phyloP scores from a whole-genome alignment of 2,888 invertebrate genomes.

The Anaspis maculata region DNA sequence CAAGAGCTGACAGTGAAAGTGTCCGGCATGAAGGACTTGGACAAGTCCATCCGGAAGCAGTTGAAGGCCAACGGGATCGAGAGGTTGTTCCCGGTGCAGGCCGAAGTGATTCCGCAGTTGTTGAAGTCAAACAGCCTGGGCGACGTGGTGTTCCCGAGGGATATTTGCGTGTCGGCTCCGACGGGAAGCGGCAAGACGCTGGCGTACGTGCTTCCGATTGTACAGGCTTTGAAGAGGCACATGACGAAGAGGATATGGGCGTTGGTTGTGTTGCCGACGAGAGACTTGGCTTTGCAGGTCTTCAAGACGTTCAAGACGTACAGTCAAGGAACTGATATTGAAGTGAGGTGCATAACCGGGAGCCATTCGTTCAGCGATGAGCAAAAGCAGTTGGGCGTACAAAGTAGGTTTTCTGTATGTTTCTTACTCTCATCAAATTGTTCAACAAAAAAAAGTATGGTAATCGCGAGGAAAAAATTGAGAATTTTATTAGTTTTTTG shows the following conservation, averaged over 20 bases:
- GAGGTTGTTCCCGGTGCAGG: conserved; percentile 81
- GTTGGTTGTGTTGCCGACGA: conserved; percentile 85
- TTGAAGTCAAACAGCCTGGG: conserved; percentile 54
- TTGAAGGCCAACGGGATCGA: conserved; percentile 63
- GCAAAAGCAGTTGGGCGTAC: conserved; percentile 54
- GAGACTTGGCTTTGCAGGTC: conserved; percentile 86
- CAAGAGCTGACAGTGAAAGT: conserved; percentile 47
- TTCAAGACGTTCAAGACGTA: conserved; percentile 72
- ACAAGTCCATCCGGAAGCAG: conserved; percentile 51
- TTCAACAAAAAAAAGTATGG: too few species aligned
- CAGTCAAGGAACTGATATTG: conserved; percentile 56
- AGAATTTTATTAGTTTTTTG: too few species aligned
- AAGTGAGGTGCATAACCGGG: conserved; percentile 63
- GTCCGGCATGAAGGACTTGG: conserved; percentile 54
- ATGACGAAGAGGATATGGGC: conserved; percentile 57
- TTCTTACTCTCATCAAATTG: background rate
- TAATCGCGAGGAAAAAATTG: too few species aligned
- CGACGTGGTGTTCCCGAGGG: conserved; percentile 64
- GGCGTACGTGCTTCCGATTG: conserved; percentile 84
- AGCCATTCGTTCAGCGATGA: conserved; percentile 58
- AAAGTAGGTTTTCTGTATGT: conserved; percentile 33
- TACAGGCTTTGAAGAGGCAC: conserved; percentile 52
- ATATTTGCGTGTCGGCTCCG: conserved; percentile 93
- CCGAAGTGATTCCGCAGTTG: conserved; percentile 68
- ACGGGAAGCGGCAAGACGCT: conserved; percentile 97